Base-by-base conservation (phyloP, 1,140 invertebrate species). In the Ooceraea biroi region DNA sequence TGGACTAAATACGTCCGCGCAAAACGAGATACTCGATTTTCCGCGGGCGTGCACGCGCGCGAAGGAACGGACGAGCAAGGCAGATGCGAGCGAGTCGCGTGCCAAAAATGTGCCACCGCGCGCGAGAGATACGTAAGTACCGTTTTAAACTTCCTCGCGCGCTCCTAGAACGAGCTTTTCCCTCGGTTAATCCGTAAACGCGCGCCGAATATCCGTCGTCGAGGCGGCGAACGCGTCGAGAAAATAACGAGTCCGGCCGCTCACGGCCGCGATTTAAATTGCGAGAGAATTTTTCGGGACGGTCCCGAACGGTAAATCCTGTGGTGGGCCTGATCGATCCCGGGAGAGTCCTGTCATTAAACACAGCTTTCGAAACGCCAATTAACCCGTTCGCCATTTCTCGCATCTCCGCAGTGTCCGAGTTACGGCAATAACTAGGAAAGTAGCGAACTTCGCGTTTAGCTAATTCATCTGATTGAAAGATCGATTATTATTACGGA, bases 71-170 rank as follows among this genome's bases (percentile, higher is more conserved):
- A n/a, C 14, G 50, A 19, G 52, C 52, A 19, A 19, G 65, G 88
- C 89, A 91, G 91, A 92, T 91, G 90, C 89, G 90, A 82, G 86
- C 69, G 82, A 90, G 88, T 85, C 87, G 88, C 90, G 91, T 94
- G 93, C 93, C 92, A 94, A 94, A 94, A 93, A 94, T 94, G 91
- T 93, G 92, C 92, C 92, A 93, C 82, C 88, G 86, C 86, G 90
- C 90, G 91, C 88, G 91, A 92, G 90, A 93, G 91, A 93, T 93
- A 93, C 91, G 92, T 91, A 92, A 94, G 91, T 93, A 94, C 92
- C 90, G 92, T 93, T 94, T 93, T 94, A 94, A 93, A 61, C 69
- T 80, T 92, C 84, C 78, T 84, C 69, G 88, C 84, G 84, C 84
- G 84, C 88, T 91, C 87, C 90, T 89, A 88, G 89, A 91, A 46